These are phyloP conservation scores for Carcinoscorpius rotundicauda DNA, from an alignment of 1,140 invertebrate genomes.

Conservation along the genomic window DNA sequence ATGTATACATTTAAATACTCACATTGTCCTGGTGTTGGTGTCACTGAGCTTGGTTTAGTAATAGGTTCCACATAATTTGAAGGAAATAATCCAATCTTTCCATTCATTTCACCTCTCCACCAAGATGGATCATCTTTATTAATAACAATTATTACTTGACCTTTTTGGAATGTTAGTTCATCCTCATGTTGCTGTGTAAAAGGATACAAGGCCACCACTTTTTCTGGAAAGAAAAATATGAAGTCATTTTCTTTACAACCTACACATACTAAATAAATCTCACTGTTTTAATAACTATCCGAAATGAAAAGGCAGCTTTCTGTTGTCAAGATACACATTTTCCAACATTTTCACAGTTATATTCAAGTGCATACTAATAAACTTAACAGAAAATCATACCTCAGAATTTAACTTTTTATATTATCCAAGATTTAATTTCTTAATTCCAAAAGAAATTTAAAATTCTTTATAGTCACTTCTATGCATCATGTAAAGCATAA, in stretches of 20 bases:
- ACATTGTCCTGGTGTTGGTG: slow-evolving; percentile 12
- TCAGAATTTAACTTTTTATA: no score
- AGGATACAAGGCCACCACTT: slow-evolving; percentile 81
- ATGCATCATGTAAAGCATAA: no score
- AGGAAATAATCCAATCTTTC: slow-evolving; percentile 64
- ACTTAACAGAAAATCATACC: no score
- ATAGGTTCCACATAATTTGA: slow-evolving; percentile 71
- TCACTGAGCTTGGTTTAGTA: slow-evolving; percentile 8
- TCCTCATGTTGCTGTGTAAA: slow-evolving; percentile 87
- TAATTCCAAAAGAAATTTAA: no score
- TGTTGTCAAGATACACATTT: no score
- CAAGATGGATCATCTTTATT: slow-evolving; percentile 85
- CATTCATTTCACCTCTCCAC: slow-evolving; percentile 63
- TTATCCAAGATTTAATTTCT: no score
- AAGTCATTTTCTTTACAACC: not conserved
- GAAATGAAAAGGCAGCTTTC: no score
- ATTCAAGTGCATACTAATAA: no score
- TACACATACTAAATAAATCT: no score
- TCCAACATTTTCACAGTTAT: no score
- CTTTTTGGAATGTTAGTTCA: slow-evolving; percentile 81
- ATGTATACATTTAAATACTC: slow-evolving; percentile 1
- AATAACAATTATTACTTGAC: slow-evolving; percentile 81
- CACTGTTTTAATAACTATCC: no score
- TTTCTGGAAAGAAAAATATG: slow-evolving; percentile 47
- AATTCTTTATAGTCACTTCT: no score